These are phyloP conservation scores for Agrotis clavis DNA, from an alignment of 2,888 invertebrate genomes.

Conservation along the genomic window DNA sequence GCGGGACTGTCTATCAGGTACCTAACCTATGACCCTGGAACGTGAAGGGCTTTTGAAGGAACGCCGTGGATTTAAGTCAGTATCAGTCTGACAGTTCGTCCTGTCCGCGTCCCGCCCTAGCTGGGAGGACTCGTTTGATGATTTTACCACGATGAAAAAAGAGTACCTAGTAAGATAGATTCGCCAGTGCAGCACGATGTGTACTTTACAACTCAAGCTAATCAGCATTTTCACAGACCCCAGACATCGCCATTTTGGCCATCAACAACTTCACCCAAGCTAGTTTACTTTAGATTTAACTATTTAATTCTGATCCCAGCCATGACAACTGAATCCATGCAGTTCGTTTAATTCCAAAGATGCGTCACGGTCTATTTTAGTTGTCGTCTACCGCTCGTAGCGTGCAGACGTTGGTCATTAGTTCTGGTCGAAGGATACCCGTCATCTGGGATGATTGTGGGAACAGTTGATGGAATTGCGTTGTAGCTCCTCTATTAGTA, in stretches of 20 bases:
- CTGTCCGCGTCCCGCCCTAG: too few relatives aligned
- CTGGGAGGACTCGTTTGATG: too few relatives aligned
- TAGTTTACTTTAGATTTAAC: too few relatives aligned
- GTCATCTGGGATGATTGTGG: slow-evolving; percentile 7
- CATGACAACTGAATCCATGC: not conserved
- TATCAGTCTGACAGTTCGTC: too few relatives aligned
- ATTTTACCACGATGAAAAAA: too few relatives aligned
- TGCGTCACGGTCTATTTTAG: slow-evolving; percentile 45
- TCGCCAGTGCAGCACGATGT: not conserved
- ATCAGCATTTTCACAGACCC: not conserved
- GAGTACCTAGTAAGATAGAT: not conserved
- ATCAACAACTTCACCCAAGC: not conserved
- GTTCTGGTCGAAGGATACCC: slow-evolving; percentile 2
- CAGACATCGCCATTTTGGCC: not conserved
- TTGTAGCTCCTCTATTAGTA: not conserved
- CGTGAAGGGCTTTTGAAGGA: too few relatives aligned
- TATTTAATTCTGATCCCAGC: slow-evolving; percentile 15
- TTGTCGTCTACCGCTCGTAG: slow-evolving; percentile 25
- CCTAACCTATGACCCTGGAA: too few relatives aligned
- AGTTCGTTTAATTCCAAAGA: slow-evolving; percentile 12
- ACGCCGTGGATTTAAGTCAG: too few relatives aligned
- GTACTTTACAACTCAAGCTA: not conserved
- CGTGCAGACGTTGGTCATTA: slow-evolving; percentile 36
- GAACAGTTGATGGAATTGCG: slow-evolving; percentile 8
- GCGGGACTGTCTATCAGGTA: too few relatives aligned